Conservation (phyloP, 2,797 vertebrate genomes). For the Podarcis siculus region DNA sequence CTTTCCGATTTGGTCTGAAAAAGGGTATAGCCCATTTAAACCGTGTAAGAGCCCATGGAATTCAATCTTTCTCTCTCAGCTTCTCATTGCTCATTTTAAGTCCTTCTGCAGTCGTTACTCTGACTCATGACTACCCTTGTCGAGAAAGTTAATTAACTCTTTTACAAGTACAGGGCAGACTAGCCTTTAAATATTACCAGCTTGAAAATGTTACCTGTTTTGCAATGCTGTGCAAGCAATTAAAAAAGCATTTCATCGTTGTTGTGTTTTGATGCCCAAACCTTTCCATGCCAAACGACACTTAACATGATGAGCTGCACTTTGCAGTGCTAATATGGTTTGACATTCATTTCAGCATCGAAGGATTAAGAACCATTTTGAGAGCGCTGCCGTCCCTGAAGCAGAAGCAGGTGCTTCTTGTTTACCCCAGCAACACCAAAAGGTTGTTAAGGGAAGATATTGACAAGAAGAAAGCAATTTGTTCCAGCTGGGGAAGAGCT, state of each 20-base stretch:
- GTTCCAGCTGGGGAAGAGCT: conserved; percentile 40
- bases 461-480: conserved; percentile 31
- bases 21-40: neutral
- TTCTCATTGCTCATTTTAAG: neutral
- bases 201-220: conserved; percentile 20
- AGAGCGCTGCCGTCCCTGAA: conserved; percentile 35
- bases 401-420: conserved; percentile 51
- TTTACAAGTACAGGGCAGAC: neutral
- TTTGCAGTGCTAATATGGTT: conserved; percentile 42
- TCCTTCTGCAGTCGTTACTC: neutral
- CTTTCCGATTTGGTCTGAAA: neutral
- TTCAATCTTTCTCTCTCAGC: neutral
- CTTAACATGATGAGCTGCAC: conserved; percentile 21
- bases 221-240: neutral
- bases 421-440: conserved; percentile 60
- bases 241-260: neutral
- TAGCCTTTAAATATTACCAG: neutral
- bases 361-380: conserved; percentile 35
- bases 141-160: neutral
- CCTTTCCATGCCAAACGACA: conserved; percentile 23
- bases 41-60: neutral
- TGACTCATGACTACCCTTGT: neutral
- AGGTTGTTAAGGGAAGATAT: conserved; percentile 47
- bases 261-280: conserved; percentile 24
- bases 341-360: conserved; percentile 26